Percentiles rank a stretch among this genome's conserved stretches.
phyloP scores from a whole-genome alignment of 2,113 vertebrate genomes.

The Reinhardtius hippoglossoides region DNA sequence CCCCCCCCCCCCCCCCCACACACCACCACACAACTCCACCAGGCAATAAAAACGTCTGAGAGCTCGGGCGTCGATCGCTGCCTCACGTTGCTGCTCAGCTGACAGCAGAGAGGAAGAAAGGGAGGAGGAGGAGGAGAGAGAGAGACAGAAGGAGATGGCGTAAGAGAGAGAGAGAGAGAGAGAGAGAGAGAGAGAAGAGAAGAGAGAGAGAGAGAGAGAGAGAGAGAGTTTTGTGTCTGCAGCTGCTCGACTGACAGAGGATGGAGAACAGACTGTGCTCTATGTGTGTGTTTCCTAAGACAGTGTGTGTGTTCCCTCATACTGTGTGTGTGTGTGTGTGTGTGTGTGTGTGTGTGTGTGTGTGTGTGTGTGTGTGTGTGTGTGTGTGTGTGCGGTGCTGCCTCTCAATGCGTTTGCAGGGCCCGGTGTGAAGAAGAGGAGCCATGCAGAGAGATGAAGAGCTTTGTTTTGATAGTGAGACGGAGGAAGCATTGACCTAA shows the following conservation, averaged over 20 bases:
- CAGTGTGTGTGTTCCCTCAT: too few species aligned
- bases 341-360: not conserved
- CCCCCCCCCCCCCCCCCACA: too few species aligned
- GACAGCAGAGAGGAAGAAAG: conserved; percentile 15
- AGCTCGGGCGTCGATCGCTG: conserved; percentile 56
- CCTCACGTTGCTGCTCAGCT: conserved; percentile 55
- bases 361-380: not conserved
- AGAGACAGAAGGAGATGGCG: conserved; percentile 4
- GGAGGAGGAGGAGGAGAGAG: conserved; percentile 32
- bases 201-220: conserved; percentile 6
- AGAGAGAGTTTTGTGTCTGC: conserved; percentile 52
- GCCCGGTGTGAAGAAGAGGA: not conserved
- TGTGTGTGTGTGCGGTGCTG: not conserved
- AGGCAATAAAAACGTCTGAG: conserved; percentile 42
- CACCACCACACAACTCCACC: too few species aligned
- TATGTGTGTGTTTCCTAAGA: not conserved
- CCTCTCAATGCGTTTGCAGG: conserved; percentile 14
- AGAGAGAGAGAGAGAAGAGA: conserved; percentile 19
- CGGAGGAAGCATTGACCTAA: conserved; percentile 55
- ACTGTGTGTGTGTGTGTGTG: not conserved
- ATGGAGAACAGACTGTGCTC: conserved; percentile 48
- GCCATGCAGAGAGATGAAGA: conserved; percentile 26
- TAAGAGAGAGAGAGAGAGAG: conserved; percentile 31
- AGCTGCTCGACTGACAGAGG: conserved; percentile 54
- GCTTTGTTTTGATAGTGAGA: conserved; percentile 38